These are phyloP conservation scores for Globodera rostochiensis DNA, from an alignment of 1,140 invertebrate species.

Conservation along the genomic window DNA sequence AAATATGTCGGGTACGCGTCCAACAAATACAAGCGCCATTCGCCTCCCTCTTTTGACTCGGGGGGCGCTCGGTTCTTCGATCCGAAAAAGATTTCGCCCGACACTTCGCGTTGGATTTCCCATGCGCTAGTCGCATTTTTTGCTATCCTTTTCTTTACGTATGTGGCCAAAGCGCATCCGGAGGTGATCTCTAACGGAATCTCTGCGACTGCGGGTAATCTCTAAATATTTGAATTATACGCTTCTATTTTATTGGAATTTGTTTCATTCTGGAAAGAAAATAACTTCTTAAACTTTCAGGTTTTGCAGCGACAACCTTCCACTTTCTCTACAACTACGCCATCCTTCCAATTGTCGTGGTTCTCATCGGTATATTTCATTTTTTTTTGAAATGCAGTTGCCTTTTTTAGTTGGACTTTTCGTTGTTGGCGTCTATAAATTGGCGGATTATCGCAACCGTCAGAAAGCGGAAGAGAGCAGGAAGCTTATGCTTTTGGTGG, in stretches of 20 bases:
- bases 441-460: constrained; percentile 25
- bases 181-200: constrained; percentile 30
- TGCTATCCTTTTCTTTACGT: constrained; percentile 39
- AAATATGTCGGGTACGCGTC: constrained; percentile 17
- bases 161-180: constrained; percentile 46
- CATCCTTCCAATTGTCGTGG: constrained; percentile 40
- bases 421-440: constrained; percentile 26
- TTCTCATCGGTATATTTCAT: constrained; percentile 35
- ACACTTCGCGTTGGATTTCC: constrained; percentile 34
- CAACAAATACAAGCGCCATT: constrained; percentile 31
- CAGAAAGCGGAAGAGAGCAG: constrained; percentile 30
- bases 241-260: too few relatives aligned
- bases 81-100: constrained; percentile 3
- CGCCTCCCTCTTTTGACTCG: background rate
- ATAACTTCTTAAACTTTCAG: constrained; percentile 38
- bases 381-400: constrained; percentile 14
- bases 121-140: constrained; percentile 31
- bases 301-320: constrained; percentile 8
- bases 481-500: constrained; percentile 41
- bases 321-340: constrained; percentile 57
- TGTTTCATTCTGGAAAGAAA: too few relatives aligned
- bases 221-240: constrained; percentile 14
- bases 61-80: background rate
- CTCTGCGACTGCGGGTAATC: constrained; percentile 34
- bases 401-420: constrained; percentile 44